These are phyloP conservation scores for Cynopterus sphinx DNA, from an alignment of 2,797 vertebrate genomes.

Conservation along the genomic window DNA sequence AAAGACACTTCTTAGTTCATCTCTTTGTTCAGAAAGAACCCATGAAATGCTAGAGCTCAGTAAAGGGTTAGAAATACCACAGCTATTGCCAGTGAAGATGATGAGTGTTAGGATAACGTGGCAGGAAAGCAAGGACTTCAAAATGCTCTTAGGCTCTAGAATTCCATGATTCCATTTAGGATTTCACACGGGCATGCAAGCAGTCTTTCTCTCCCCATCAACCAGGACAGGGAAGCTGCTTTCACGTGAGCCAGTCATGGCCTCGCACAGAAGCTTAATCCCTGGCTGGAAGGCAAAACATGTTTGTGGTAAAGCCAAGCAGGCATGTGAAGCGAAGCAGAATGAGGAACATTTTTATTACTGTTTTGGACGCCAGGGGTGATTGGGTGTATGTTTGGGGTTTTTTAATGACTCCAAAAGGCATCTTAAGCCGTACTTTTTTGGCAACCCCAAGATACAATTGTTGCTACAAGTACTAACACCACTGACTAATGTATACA, in stretches of 20 bases:
- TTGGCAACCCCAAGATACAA: neutral
- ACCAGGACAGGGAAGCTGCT: neutral
- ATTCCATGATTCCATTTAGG: neutral
- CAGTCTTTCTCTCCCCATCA: neutral
- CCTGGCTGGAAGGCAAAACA: slow-evolving; percentile 17
- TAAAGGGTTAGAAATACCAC: neutral
- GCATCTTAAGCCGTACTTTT: slow-evolving; percentile 19
- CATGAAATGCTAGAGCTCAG: rapidly evolving
- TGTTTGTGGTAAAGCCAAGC: neutral
- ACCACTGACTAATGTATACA: neutral
- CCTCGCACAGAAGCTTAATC: neutral
- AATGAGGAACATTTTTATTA: slow-evolving; percentile 36
- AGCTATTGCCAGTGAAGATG: neutral
- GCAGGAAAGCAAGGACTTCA: neutral
- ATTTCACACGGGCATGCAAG: neutral
- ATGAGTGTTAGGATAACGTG: neutral
- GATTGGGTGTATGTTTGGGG: neutral
- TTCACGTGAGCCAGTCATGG: neutral
- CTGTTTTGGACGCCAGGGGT: neutral
- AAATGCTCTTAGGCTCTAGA: neutral
- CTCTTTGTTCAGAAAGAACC: neutral
- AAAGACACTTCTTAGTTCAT: neutral
- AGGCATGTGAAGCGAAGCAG: slow-evolving; percentile 6
- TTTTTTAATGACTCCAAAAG: slow-evolving; percentile 36
- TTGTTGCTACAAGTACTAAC: slow-evolving; percentile 6